phyloP scores from a whole-genome alignment of 2,888 invertebrate species.

The Acanthococcus lagerstroemiae region DNA sequence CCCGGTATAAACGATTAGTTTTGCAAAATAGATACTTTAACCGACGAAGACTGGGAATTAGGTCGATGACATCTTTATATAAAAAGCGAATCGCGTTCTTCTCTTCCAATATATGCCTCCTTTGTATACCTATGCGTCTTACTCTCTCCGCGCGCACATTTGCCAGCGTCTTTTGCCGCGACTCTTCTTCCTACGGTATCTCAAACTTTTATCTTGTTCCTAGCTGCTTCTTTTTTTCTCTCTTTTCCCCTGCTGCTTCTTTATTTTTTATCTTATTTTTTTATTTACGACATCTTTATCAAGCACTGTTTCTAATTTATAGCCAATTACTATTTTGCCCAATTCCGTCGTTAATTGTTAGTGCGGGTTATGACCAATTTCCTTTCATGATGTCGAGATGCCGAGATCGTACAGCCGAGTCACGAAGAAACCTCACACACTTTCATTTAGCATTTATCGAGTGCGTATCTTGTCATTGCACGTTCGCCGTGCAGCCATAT shows the following conservation, averaged over 20 bases:
- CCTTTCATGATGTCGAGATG: background rate
- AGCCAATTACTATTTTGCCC: conserved; percentile 22
- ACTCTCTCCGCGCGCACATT: background rate
- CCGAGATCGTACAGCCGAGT: background rate
- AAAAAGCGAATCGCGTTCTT: conserved; percentile 21
- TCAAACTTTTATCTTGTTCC: conserved; percentile 10
- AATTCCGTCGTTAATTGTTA: conserved; percentile 21
- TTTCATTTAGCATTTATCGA: no score
- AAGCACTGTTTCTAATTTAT: conserved; percentile 16
- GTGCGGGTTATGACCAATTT: background rate
- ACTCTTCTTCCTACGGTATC: conserved; percentile 6
- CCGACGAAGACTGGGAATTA: conserved; percentile 25
- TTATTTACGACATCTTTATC: conserved; percentile 15
- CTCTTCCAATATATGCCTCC: conserved; percentile 7
- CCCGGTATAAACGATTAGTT: conserved; percentile 29
- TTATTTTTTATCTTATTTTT: background rate
- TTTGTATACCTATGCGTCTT: background rate
- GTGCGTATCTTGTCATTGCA: no score
- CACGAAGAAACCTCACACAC: background rate
- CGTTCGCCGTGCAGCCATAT: no score
- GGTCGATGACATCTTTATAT: conserved; percentile 29
- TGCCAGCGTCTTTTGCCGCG: conserved; percentile 3
- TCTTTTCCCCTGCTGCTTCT: background rate
- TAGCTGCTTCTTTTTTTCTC: background rate
- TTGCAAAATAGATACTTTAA: conserved; percentile 27